Percentiles rank a stretch among this genome's conserved stretches.
Evolutionary conservation across 1,140 invertebrate species (phyloP).

Genomic region (Listronotus bonariensis): DNA sequence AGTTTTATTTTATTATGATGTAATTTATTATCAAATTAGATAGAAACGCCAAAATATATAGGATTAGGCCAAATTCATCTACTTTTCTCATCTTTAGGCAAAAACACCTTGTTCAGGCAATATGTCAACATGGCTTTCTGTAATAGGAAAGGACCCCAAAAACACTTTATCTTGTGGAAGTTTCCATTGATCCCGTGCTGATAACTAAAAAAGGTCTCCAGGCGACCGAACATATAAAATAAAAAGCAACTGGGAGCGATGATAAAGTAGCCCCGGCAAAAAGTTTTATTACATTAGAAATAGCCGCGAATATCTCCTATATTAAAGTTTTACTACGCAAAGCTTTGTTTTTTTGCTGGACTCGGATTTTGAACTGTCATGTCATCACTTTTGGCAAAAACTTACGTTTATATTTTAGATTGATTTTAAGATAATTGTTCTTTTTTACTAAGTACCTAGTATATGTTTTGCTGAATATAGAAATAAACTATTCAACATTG

Average conservation of each 20-base stretch:
- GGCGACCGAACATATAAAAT: conserved; percentile 25
- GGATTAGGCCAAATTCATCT: conserved; percentile 6
- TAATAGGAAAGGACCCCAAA: conserved; percentile 7
- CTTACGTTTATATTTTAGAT: no score
- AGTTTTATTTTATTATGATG: neutral
- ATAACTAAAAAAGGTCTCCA: conserved; percentile 22
- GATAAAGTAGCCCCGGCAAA: conserved; percentile 14
- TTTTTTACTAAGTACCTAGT: no score
- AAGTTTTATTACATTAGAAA: conserved; percentile 26
- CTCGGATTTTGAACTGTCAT: neutral
- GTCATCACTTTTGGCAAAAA: neutral
- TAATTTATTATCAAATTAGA: neutral
- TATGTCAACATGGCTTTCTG: conserved; percentile 27
- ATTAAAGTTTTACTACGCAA: conserved; percentile 18
- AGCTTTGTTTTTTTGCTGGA: conserved; percentile 7
- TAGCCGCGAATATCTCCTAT: conserved; percentile 18
- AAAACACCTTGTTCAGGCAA: conserved; percentile 19
- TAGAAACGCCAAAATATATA: neutral
- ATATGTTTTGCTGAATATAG: no score
- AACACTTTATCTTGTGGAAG: conserved; percentile 27
- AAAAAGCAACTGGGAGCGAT: conserved; percentile 22
- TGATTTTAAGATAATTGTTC: no score
- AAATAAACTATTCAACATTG: no score
- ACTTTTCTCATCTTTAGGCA: conserved; percentile 4
- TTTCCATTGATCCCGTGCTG: conserved; percentile 24